phyloP scores from a whole-genome alignment of 2,113 vertebrate genomes.

The Ahaetulla prasina region DNA sequence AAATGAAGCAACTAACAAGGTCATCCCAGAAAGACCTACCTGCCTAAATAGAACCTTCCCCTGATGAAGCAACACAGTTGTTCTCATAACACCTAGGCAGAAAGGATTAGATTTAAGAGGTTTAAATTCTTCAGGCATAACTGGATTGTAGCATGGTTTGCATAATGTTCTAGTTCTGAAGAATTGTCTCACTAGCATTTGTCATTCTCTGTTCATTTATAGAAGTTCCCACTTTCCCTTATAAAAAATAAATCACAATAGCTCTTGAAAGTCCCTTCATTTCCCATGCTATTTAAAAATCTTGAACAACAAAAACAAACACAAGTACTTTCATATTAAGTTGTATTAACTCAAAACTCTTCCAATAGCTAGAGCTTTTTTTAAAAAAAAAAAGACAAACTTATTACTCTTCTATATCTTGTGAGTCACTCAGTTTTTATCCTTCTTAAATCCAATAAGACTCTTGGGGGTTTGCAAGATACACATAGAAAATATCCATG shows the following conservation, averaged over 20 bases:
- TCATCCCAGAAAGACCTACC: not conserved
- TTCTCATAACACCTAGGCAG: not conserved
- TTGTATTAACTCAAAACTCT: not conserved
- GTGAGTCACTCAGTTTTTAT: not conserved
- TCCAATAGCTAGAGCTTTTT: not conserved
- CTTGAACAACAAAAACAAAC: not conserved
- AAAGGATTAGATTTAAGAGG: not conserved
- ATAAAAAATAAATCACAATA: not conserved
- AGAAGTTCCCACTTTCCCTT: not conserved
- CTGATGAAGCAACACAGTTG: not conserved
- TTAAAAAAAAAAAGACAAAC: not conserved
- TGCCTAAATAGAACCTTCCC: not conserved
- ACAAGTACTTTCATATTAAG: not conserved
- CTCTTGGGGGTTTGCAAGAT: not conserved
- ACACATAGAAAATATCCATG: not conserved
- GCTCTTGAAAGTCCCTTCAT: not conserved
- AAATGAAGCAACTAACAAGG: not conserved
- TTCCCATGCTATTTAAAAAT: not conserved
- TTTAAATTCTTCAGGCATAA: not conserved
- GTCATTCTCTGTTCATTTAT: not conserved
- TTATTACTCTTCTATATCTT: not conserved
- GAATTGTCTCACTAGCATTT: not conserved
- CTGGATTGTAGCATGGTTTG: not conserved
- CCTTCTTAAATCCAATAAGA: not conserved
- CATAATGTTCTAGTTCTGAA: not conserved